Base-by-base conservation (phyloP, 2,888 invertebrate species). In the Biston stratarius region DNA sequence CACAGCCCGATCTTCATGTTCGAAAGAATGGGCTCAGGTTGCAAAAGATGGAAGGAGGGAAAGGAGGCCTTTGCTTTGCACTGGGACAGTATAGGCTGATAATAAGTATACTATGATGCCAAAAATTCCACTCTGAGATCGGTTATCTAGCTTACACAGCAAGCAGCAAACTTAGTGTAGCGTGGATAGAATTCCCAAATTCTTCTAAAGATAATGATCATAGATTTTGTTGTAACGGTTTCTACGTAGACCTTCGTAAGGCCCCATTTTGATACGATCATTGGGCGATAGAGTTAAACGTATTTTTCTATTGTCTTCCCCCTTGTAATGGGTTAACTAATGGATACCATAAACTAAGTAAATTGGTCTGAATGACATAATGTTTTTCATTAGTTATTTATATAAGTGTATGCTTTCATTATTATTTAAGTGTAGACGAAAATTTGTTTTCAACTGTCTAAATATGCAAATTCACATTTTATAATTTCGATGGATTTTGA, bases 251-350 rank as follows among this genome's bases (percentile, higher is more conserved):
- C 62, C 49, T 38, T 33, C 52, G 15, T 36, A 69, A 61, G 58
- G 66, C 64, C 68, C 60, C 47, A 45, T 66, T 64, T 67, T 58
- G 60, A 71, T 67, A 49, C 61, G 64, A 73, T 70, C 73, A 61
- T 64, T 59, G 57, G 34, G 33, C 52, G 61, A 59, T 64, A 62
- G 42, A 61, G 48, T 53, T 58, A 52, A 65, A 67, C 60, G 70
- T 58, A 69, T 45, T 66, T 57, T 63, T 64, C 71, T 72, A 72
- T 74, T 74, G 71, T 73, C 73, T 73, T 69, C 58, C 70, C 60
- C 67, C 58, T 60, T 52, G 55, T 64, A 75, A 78, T 71, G 72
- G 77, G 76, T 76, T 80, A 74, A 73, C 57, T 76, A 72, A 77
- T 80, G 72, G 71, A 44, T 65, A 69, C 72, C 71, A 67, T 67